A percentile compares a stretch with the other conserved stretches of the same genome.
phyloP scores from a whole-genome alignment of 2,113 vertebrate genomes.

The Archocentrus centrarchus region DNA sequence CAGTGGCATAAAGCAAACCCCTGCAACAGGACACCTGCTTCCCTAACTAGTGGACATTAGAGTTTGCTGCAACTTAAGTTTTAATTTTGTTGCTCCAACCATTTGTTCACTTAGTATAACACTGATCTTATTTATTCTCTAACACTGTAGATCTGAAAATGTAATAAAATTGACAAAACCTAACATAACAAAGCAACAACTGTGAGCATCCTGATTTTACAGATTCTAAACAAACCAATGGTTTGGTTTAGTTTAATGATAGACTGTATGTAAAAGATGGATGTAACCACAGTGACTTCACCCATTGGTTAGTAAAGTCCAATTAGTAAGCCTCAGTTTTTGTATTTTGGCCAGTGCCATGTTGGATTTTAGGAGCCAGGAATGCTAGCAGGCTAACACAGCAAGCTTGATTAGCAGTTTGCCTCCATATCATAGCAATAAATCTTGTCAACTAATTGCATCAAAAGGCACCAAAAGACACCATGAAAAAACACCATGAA shows the following conservation, averaged over 20 bases:
- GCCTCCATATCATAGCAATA: neutral
- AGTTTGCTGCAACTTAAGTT: too few species aligned
- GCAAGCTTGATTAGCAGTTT: neutral
- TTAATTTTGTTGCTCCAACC: too few species aligned
- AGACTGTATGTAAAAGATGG: neutral
- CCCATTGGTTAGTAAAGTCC: neutral
- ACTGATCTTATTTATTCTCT: neutral
- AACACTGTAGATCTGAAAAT: slow-evolving; percentile 1
- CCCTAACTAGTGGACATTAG: neutral
- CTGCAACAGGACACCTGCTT: slow-evolving; percentile 1
- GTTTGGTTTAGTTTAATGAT: neutral
- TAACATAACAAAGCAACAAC: neutral
- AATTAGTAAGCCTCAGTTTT: neutral
- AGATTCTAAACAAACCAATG: neutral
- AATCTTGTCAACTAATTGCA: neutral
- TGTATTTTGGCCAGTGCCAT: neutral
- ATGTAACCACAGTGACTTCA: neutral
- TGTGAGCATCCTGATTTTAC: neutral
- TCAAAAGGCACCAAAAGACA: neutral
- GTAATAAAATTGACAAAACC: neutral
- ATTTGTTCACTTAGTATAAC: too few species aligned
- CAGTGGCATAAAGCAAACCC: slow-evolving; percentile 37
- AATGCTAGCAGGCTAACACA: neutral
- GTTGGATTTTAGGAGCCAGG: neutral
- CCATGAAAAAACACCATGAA: neutral